A percentile compares a stretch with the other conserved stretches of the same genome.
Conservation (phyloP, 1,140 invertebrate species). For the Diachasmimorpha longicaudata region DNA sequence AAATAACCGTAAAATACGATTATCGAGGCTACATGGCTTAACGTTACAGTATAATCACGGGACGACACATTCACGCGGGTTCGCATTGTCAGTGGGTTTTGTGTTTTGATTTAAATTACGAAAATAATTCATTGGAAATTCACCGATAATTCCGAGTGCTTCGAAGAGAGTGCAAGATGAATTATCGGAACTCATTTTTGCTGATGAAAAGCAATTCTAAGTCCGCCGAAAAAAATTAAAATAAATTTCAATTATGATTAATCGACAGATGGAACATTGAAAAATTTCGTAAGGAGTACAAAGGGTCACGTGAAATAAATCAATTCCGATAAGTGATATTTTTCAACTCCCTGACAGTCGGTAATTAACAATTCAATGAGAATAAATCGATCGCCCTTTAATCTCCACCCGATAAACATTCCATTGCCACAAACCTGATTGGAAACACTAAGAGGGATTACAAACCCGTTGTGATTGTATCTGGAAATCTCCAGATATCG, state of each 20-base stretch:
- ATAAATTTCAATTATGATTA: no score
- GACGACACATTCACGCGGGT: conserved; percentile 10
- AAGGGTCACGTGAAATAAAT: no score
- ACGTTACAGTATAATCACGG: neutral
- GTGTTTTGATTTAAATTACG: neutral
- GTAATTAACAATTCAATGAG: neutral
- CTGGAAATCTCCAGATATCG: neutral
- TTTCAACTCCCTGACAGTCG: no score
- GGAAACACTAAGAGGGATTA: neutral
- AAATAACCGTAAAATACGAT: conserved; percentile 27
- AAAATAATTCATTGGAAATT: neutral
- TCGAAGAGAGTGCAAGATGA: neutral
- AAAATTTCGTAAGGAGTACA: no score
- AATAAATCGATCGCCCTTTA: neutral
- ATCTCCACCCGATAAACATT: neutral
- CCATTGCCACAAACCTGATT: neutral
- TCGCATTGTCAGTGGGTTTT: conserved; percentile 15
- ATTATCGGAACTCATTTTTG: no score
- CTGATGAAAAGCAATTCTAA: neutral
- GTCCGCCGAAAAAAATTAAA: no score
- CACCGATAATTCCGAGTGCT: neutral
- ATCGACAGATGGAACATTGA: no score
- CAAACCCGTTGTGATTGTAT: neutral
- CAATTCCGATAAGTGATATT: no score
- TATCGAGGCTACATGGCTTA: neutral